Conservation (phyloP, 2,113 vertebrate species). For the Oryzias melastigma region DNA sequence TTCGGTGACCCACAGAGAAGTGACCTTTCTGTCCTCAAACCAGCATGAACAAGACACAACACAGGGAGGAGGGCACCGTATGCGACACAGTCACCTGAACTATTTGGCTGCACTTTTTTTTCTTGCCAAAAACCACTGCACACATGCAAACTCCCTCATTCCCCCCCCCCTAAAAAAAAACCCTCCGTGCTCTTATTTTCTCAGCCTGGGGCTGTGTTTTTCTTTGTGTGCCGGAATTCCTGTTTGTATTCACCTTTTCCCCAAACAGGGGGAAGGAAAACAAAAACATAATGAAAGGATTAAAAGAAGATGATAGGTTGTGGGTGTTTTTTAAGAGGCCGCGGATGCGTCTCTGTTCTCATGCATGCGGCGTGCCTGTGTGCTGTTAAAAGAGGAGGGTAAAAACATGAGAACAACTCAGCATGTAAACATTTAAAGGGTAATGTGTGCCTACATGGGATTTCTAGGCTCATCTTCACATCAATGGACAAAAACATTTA, state of each 20-base stretch:
- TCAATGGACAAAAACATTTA: too few species aligned
- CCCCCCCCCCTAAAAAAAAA: constrained; percentile 45
- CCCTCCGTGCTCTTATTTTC: constrained; percentile 62
- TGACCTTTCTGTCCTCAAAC: constrained; percentile 21
- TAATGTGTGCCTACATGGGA: too few species aligned
- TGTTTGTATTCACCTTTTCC: constrained; percentile 75
- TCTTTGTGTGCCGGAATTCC: constrained; percentile 74
- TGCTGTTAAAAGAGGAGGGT: constrained; percentile 17
- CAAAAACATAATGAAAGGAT: constrained; percentile 75
- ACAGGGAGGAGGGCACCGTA: constrained; percentile 3
- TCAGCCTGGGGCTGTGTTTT: constrained; percentile 69
- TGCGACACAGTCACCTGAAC: constrained; percentile 29
- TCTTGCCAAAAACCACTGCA: constrained; percentile 39
- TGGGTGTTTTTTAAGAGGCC: constrained; percentile 49
- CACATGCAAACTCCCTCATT: constrained; percentile 29
- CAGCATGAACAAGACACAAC: constrained; percentile 11
- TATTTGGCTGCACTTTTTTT: constrained; percentile 36
- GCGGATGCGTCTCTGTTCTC: constrained; percentile 20
- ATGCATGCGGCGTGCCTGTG: constrained; percentile 1
- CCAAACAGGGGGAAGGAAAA: constrained; percentile 64
- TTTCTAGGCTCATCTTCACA: too few species aligned
- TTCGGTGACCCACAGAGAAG: constrained; percentile 26
- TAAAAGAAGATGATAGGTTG: constrained; percentile 67
- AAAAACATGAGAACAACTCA: constrained; percentile 9
- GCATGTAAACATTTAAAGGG: too few species aligned